These are phyloP conservation scores for Eubucco bourcierii DNA, from an alignment of 2,113 vertebrate species.

Conservation along the genomic window DNA sequence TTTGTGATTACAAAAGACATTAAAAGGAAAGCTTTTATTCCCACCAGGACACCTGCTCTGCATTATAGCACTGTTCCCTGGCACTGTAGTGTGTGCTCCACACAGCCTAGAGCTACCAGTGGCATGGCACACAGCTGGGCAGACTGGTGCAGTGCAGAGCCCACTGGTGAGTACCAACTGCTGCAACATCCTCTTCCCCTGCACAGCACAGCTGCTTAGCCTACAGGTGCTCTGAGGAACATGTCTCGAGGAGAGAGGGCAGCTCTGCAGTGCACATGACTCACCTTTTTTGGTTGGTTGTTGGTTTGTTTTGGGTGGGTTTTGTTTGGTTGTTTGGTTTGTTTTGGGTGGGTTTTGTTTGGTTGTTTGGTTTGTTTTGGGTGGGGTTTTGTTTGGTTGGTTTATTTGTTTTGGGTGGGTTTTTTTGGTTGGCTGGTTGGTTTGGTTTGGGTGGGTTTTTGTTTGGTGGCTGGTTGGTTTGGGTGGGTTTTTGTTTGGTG, in stretches of 20 bases:
- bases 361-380: too few relatives aligned
- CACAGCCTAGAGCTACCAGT: not conserved
- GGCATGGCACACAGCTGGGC: not conserved
- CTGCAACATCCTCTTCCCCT: not conserved
- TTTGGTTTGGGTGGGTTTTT: too few relatives aligned
- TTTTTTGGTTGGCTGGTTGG: too few relatives aligned
- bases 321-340: too few relatives aligned
- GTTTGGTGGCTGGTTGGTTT: too few relatives aligned
- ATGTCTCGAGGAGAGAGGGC: not conserved
- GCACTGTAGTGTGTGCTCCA: accelerated
- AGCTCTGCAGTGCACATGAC: not conserved
- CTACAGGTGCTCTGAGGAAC: not conserved
- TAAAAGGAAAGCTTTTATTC: not conserved
- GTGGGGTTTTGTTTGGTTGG: too few relatives aligned
- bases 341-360: too few relatives aligned
- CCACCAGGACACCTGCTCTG: not conserved
- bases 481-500: too few relatives aligned
- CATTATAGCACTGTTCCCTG: not conserved
- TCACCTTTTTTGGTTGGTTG: too few relatives aligned
- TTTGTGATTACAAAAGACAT: not conserved
- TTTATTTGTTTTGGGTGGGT: too few relatives aligned
- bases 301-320: too few relatives aligned
- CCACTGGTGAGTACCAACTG: accelerated
- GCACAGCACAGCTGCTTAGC: accelerated
- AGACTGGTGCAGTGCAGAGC: not conserved